These are phyloP conservation scores for Heliconius charithonia DNA, from an alignment of 2,888 invertebrate species.

Conservation along the genomic window DNA sequence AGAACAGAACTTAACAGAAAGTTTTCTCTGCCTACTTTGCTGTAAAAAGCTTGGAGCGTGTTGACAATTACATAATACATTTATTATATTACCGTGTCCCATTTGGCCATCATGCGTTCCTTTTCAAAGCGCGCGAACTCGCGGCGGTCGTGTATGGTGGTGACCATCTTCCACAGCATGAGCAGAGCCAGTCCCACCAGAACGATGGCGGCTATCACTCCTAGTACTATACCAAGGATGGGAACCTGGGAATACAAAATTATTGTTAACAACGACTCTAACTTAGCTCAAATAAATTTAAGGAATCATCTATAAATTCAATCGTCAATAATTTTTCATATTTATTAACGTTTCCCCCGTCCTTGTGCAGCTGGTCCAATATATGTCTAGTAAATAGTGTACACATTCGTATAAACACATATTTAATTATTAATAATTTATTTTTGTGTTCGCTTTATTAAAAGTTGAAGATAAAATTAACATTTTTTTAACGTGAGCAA, in stretches of 20 bases:
- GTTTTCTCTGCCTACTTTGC: no score
- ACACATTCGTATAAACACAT: no score
- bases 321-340: background rate
- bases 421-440: no score
- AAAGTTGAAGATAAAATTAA: no score
- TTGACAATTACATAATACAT: background rate
- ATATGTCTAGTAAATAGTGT: no score
- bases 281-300: no score
- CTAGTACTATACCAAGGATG: slow-evolving; percentile 93
- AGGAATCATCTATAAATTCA: background rate
- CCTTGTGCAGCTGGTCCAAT: no score
- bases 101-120: slow-evolving; percentile 98
- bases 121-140: slow-evolving; percentile 99
- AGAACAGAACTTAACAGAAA: no score
- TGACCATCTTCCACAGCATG: slow-evolving; percentile 97
- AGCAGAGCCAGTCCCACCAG: slow-evolving; percentile 96
- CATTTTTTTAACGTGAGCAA: no score
- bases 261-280: background rate
- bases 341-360: no score
- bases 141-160: slow-evolving; percentile 97
- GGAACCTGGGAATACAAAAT: slow-evolving; percentile 82
- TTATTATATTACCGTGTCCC: slow-evolving; percentile 93
- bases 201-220: slow-evolving; percentile 98
- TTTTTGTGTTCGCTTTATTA: no score
- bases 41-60: no score